Evolutionary conservation across 2,888 invertebrate species (phyloP), one percentile per base, ranked within the genome.

Genomic region (Gari tellinella): DNA sequence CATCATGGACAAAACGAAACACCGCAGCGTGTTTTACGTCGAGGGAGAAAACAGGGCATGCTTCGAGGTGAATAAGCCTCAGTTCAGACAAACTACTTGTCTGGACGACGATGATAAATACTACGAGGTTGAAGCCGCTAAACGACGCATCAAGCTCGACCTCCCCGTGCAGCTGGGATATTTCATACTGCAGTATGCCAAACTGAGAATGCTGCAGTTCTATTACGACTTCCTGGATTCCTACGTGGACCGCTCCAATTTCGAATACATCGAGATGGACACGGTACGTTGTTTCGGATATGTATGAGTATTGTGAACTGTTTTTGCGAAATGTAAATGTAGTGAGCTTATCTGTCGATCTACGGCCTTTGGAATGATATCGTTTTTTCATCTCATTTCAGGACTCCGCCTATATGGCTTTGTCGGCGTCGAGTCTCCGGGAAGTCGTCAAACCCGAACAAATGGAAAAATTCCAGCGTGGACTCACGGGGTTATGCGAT

Each of bases 401-500:
- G 55, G 65, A 72, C 62, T 38, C 25, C 25, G 49, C 65, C 21
- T 72, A 66, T 37, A 55, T 72, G 37, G 66, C 61, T 1, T 14
- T 72, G 7, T 61, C 66, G 17, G 51, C 49, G 26, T 49, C 55
- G 15, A 38, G 49, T 55, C 55, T 65, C n/a, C 15, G 37, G 15
- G 65, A 60, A n/a, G 26, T 46, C 19, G 48, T 65, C 8, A 53
- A 61, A 26, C 72, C 66, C 38, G 61, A 61, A 26, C 31, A 46
- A 26, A 19, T 45, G 46, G 45, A 43, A 19, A 51, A 62, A 17
- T 62, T 56, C 48, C 41, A 48, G 17, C 37, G 58, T 19, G 64
- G 66, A 40, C 69, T 69, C 49, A 61, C 61, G 48, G 68, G 68
- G 19, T 26, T 61, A 21, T 68, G 68, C 61, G 51, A 63, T 37